Evolutionary conservation across 2,888 invertebrate genomes (phyloP), one percentile per base, ranked within the genome.

Genomic region (Mamestra brassicae): DNA sequence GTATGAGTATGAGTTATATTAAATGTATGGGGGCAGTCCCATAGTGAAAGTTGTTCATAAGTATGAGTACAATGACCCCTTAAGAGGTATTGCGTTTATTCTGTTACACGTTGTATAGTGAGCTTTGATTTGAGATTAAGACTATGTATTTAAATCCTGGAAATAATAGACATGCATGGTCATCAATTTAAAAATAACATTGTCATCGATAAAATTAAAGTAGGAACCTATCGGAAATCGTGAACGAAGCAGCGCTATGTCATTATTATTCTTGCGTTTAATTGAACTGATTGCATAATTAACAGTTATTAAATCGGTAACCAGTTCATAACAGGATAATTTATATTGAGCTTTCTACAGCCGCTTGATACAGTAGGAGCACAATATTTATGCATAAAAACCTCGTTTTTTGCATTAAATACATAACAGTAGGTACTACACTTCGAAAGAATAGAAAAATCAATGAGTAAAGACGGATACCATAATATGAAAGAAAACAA

Each of bases 231-330:
- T 50, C 47, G 62, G 58, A 54, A 55, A 17, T 42, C 7, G 36
- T 58, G 10, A 60, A 58, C 50, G 54, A 63, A 64, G 38, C 74
- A 68, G 55, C 64, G 60, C 60, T 68, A 57, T 65, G 58, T 8
- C 55, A 73, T 84, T 74, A 71, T 69, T 64, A 76, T 81, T 73
- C 73, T 74, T 83, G 84, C 38, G 42, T 77, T 66, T 77, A 74
- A 84, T 81, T 67, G 63, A 72, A 84, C 67, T 55, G 72, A 80
- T 76, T 80, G 64, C 54, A 84, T 72, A 82, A 80, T 76, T 80
- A 63, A 80, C 70, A 61, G 52, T 71, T 55, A 76, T 72, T 71
- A 47, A 65, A 69, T 61, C 68, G 34, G 62, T 47, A 57, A 66
- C 76, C 45, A 69, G 55, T 70, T 62, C 65, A 74, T 69, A 71